Percentiles rank a stretch among this genome's conserved stretches.
These are phyloP conservation scores for Trinorchestia longiramus DNA, from an alignment of 1,140 invertebrate genomes.

Conservation along the genomic window DNA sequence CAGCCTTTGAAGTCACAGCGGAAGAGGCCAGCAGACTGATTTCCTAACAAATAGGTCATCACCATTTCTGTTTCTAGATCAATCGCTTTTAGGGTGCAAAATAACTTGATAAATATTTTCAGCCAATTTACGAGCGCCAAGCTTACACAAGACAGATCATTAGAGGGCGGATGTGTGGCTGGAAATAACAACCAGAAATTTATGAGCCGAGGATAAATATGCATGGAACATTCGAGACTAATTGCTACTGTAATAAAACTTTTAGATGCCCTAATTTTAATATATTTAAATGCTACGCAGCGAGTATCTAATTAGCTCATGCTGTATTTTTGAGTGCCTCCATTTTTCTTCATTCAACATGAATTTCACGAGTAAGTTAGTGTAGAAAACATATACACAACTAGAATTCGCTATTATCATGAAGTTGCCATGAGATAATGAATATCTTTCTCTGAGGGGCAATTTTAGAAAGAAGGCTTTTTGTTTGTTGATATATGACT, in stretches of 20 bases:
- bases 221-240: not conserved
- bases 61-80: not conserved
- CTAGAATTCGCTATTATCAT: not conserved
- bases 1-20: not conserved
- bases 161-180: not conserved
- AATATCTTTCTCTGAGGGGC: not conserved
- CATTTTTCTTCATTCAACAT: not conserved
- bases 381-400: not conserved
- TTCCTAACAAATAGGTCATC: not conserved
- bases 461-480: not conserved
- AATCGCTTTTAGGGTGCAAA: not conserved
- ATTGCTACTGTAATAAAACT: not conserved
- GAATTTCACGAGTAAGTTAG: not conserved
- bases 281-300: not conserved
- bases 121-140: not conserved
- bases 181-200: not conserved
- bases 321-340: not conserved
- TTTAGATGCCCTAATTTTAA: not conserved
- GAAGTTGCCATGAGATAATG: not conserved
- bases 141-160: slow-evolving; percentile 1
- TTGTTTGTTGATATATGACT: not conserved
- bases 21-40: not conserved
- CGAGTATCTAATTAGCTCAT: not conserved
- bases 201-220: not conserved
- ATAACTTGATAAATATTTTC: not conserved